phyloP scores from a whole-genome alignment of 2,797 vertebrate species.

The Clarias platycephalus region DNA sequence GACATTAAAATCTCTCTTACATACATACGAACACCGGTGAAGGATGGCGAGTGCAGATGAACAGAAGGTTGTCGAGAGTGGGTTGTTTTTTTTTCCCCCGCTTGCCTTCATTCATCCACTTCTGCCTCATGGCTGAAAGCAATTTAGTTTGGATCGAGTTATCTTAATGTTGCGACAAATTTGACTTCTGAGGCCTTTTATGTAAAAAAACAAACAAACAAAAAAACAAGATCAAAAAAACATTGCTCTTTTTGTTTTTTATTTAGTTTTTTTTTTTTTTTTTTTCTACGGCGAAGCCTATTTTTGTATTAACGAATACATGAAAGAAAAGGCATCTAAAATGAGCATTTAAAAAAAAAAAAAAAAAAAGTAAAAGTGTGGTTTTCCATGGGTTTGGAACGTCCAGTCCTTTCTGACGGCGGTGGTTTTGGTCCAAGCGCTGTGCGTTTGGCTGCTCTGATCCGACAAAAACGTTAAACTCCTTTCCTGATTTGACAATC shows the following conservation, averaged over 20 bases:
- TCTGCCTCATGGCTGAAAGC: not conserved
- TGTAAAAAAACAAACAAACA: not conserved
- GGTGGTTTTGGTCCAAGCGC: constrained; percentile 13
- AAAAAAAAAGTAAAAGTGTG: not conserved
- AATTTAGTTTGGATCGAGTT: not conserved
- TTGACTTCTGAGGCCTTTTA: not conserved
- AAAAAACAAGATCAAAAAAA: not conserved
- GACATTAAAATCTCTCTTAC: not conserved
- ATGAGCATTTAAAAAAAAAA: too few species aligned
- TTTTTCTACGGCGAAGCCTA: constrained; percentile 59
- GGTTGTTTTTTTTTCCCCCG: too few species aligned
- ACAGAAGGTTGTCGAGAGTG: not conserved
- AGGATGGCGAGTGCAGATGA: not conserved
- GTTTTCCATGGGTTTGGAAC: not conserved
- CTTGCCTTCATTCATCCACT: not conserved
- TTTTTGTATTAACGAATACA: constrained; percentile 56
- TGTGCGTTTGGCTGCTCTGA: constrained; percentile 31
- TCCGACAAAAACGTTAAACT: not conserved
- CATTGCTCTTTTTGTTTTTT: constrained; percentile 10
- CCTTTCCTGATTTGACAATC: constrained; percentile 25
- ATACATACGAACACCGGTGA: too few species aligned
- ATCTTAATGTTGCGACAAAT: not conserved
- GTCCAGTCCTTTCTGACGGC: not conserved
- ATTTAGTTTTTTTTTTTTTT: constrained; percentile 31
- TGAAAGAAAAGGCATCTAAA: constrained; percentile 21